Evolutionary conservation across 2,113 vertebrate genomes (phyloP), one percentile per base, ranked within the genome.

Genomic region (Morone chrysops): DNA sequence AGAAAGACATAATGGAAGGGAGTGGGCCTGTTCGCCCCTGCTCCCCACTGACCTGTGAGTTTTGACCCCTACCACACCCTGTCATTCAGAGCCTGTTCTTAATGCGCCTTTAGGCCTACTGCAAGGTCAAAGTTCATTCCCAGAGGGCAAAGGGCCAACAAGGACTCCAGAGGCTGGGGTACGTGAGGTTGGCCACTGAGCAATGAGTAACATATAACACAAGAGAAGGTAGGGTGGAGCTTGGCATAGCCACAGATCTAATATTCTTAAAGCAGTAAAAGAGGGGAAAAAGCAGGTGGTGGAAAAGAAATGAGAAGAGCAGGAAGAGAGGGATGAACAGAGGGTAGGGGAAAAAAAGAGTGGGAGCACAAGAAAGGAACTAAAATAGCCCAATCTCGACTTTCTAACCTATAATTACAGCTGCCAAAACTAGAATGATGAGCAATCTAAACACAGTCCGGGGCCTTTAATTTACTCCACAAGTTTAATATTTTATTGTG

Each of bases 21-120:
- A 67, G 53, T 68, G 62, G 76, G 61, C 45, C 22, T 4, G 61
- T 47, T 76, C 2, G 9, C n/a, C 71, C 48, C 74, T 43, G 73
- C 86, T 73, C 80, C 75, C 67, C 31, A n/a, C 54, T 87, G 92
- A 92, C 81, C 87, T 79, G 66, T 78, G 77, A 87, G 86, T 60
- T 86, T 71, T 89, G 90, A 87, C 91, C 83, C 79, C 57, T 16
- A 65, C 69, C 83, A 71, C 78, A 68, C 87, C 75, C 81, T 73
- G 75, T 84, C 81, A 90, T 86, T 89, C 80, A 81, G 8, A 73
- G n/a, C 43, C 53, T 12, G 51, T n/a, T 83, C 60, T 81, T 80
- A 87, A 92, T 72, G 70, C 45, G 61, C 68, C 81, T 84, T 80
- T 45, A 75, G 78, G 75, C 82, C 70, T 71, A 62, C 80, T 63